Percentiles rank a stretch among this genome's conserved stretches.
These are phyloP conservation scores for Garra rufa DNA, from an alignment of 2,113 vertebrate species.

Conservation along the genomic window DNA sequence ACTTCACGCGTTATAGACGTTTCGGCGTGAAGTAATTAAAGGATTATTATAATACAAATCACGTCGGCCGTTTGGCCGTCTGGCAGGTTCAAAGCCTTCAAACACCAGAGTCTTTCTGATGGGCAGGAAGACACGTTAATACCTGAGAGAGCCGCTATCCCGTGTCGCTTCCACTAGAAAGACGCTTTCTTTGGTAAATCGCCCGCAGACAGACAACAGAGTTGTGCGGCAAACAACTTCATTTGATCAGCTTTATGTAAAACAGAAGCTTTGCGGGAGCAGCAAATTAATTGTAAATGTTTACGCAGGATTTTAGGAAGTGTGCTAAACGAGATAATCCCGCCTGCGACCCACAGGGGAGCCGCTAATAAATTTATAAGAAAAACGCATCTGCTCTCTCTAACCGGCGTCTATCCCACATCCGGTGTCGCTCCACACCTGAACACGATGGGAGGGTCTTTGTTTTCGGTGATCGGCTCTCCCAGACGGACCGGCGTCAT, in stretches of 20 bases:
- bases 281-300: slow-evolving; percentile 79
- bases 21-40: slow-evolving; percentile 79
- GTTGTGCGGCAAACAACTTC: slow-evolving; percentile 73
- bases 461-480: slow-evolving; percentile 51
- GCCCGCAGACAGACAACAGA: slow-evolving; percentile 63
- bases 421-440: too few species aligned
- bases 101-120: slow-evolving; percentile 47
- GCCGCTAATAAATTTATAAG: slow-evolving; percentile 74
- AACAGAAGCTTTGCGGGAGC: slow-evolving; percentile 62
- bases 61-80: slow-evolving; percentile 70
- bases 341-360: slow-evolving; percentile 67
- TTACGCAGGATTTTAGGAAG: slow-evolving; percentile 78
- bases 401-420: too few species aligned
- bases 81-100: slow-evolving; percentile 62
- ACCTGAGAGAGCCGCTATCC: slow-evolving; percentile 42
- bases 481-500: slow-evolving; percentile 58
- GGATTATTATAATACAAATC: slow-evolving; percentile 78
- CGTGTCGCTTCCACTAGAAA: slow-evolving; percentile 56
- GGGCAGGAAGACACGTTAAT: slow-evolving; percentile 42
- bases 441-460: too few species aligned
- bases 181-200: slow-evolving; percentile 29
- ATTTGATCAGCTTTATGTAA: slow-evolving; percentile 81
- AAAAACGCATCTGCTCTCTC: slow-evolving; percentile 48
- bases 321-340: slow-evolving; percentile 78
- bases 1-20: slow-evolving; percentile 79